Conservation (phyloP, 2,797 vertebrate species). For the Rhyacichthys aspro region DNA sequence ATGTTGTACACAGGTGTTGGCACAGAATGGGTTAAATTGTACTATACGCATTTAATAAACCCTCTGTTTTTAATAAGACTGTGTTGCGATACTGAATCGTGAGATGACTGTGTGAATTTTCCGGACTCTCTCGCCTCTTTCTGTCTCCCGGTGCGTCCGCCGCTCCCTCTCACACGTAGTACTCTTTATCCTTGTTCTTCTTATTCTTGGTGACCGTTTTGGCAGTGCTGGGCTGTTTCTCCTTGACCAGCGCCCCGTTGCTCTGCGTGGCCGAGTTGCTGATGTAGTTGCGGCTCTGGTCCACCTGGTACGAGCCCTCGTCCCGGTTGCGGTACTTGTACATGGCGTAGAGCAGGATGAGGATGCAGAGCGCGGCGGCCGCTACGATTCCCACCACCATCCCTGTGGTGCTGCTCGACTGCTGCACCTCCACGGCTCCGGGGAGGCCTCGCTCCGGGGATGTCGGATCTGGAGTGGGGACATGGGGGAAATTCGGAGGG, state of each 20-base stretch:
- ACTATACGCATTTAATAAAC: constrained; percentile 12
- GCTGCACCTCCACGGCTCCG: constrained; percentile 91
- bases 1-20: constrained; percentile 55
- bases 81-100: constrained; percentile 58
- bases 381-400: constrained; percentile 97
- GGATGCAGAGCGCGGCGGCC: constrained; percentile 92
- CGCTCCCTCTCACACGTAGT: constrained; percentile 88
- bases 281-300: constrained; percentile 93
- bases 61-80: constrained; percentile 6
- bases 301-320: constrained; percentile 93
- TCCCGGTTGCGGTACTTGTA: constrained; percentile 96
- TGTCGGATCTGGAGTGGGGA: constrained; percentile 91
- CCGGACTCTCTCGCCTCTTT: constrained; percentile 49
- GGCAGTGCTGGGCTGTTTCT: constrained; percentile 86
- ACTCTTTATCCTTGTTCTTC: constrained; percentile 98
- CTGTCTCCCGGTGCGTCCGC: constrained; percentile 55
- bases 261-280: constrained; percentile 91
- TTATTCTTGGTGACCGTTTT: constrained; percentile 92
- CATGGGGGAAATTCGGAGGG: constrained; percentile 88
- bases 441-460: constrained; percentile 87
- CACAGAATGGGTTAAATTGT: constrained; percentile 51
- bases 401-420: constrained; percentile 94
- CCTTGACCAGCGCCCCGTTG: constrained; percentile 90
- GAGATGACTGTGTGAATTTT: constrained; percentile 25
- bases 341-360: constrained; percentile 96